A percentile compares a stretch with the other conserved stretches of the same genome.
Evolutionary conservation across 2,888 invertebrate species (phyloP).

Genomic region (Fragum whitleyi): DNA sequence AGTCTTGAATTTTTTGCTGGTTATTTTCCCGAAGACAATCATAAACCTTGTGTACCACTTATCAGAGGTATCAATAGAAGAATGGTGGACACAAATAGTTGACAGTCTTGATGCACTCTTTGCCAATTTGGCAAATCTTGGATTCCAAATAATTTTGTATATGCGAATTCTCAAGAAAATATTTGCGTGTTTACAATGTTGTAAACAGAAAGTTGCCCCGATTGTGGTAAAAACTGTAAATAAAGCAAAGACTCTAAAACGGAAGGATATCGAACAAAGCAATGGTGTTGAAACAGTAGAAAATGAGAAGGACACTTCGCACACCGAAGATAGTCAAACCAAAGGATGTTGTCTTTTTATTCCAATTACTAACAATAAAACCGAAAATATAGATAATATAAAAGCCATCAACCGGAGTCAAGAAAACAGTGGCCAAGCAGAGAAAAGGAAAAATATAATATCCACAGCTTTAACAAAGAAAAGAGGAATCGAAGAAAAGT

Average conservation of each 20-base stretch:
- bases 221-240: background rate
- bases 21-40: slow-evolving; percentile 53
- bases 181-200: background rate
- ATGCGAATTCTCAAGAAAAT: slow-evolving; percentile 28
- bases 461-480: background rate
- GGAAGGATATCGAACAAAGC: background rate
- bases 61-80: slow-evolving; percentile 24
- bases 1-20: slow-evolving; percentile 37
- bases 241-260: background rate
- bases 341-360: slow-evolving; percentile 4
- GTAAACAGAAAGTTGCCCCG: slow-evolving; percentile 7
- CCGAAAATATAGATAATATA: background rate
- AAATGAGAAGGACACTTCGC: background rate
- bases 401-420: background rate
- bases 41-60: slow-evolving; percentile 42
- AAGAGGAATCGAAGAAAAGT: background rate
- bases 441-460: background rate
- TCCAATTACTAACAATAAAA: background rate
- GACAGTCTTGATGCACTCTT: slow-evolving; percentile 44
- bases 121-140: slow-evolving; percentile 26
- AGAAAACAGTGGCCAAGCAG: background rate
- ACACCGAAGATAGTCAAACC: background rate
- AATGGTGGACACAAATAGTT: slow-evolving; percentile 42
- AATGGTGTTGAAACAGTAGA: background rate
- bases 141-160: slow-evolving; percentile 52